Conservation (phyloP, 2,797 vertebrate species). For the Heterohyrax brucei region DNA sequence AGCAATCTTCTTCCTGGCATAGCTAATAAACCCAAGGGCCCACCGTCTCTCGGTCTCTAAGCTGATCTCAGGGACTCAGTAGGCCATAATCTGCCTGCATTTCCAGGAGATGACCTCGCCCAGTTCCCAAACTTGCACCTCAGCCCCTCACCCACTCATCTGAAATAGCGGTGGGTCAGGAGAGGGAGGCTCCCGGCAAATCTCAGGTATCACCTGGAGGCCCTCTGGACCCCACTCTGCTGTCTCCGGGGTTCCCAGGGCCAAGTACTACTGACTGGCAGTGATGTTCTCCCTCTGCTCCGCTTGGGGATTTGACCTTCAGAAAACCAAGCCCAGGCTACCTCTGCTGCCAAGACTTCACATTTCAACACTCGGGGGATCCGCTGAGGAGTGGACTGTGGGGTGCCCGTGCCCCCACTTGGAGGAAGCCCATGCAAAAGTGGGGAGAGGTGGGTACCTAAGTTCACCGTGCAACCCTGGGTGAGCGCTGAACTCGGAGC, state of each 20-base stretch:
- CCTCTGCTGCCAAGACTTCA: no score
- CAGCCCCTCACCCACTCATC: background rate
- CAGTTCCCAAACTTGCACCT: background rate
- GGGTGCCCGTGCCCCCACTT: background rate
- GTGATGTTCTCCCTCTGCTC: no score
- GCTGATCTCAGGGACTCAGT: background rate
- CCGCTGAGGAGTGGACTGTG: fast-evolving
- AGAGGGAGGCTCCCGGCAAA: background rate
- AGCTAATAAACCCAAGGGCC: background rate
- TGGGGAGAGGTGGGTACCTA: background rate
- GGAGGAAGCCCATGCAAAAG: background rate
- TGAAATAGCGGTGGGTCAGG: background rate
- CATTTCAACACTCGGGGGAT: background rate
- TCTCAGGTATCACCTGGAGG: background rate
- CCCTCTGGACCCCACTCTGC: background rate
- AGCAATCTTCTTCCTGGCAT: background rate
- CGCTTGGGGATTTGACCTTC: background rate
- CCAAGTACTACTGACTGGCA: background rate
- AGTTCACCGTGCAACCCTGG: background rate
- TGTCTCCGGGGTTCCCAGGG: background rate
- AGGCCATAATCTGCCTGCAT: background rate
- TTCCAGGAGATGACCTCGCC: background rate
- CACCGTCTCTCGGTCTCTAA: no score
- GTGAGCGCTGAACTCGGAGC: background rate
- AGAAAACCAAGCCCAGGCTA: background rate